Evolutionary conservation across 2,888 invertebrate species (phyloP).

Genomic region (Acrobasis repandana): DNA sequence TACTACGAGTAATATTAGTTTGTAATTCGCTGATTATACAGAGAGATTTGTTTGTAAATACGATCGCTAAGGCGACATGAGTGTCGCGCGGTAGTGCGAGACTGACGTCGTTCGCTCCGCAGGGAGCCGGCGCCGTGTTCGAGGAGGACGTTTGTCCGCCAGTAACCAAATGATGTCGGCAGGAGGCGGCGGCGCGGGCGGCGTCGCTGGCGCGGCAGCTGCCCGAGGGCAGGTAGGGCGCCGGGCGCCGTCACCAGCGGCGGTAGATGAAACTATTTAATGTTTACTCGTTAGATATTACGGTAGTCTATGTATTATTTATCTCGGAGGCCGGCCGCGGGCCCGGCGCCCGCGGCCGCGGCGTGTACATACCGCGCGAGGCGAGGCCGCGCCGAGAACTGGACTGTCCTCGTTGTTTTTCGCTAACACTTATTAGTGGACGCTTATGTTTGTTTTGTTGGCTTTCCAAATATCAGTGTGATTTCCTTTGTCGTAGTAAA

Average conservation of each 20-base stretch:
- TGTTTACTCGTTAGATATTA: slow-evolving; percentile 57
- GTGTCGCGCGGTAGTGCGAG: no score
- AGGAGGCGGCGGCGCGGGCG: slow-evolving; percentile 55
- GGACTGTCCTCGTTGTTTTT: slow-evolving; percentile 60
- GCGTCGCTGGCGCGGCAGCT: slow-evolving; percentile 60
- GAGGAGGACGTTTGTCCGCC: slow-evolving; percentile 34
- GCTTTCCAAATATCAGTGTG: slow-evolving; percentile 80
- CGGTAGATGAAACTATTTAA: slow-evolving; percentile 54
- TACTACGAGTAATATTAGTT: no score
- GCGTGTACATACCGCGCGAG: slow-evolving; percentile 31
- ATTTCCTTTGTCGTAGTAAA: slow-evolving; percentile 70
- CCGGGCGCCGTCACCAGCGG: slow-evolving; percentile 35
- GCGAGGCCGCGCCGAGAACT: slow-evolving; percentile 43
- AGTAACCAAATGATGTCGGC: slow-evolving; percentile 31
- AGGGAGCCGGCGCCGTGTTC: slow-evolving; percentile 15
- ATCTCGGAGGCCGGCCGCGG: slow-evolving; percentile 41
- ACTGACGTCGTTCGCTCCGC: background rate
- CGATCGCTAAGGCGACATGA: no score
- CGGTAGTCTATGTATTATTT: slow-evolving; percentile 50
- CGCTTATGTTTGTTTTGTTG: slow-evolving; percentile 78
- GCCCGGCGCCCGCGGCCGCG: slow-evolving; percentile 35
- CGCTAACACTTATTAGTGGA: slow-evolving; percentile 74
- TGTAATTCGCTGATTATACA: no score
- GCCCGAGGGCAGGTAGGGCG: slow-evolving; percentile 74
- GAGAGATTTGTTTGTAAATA: no score